Evolutionary conservation across 1,140 invertebrate species (phyloP).

Genomic region (Campodea augens): DNA sequence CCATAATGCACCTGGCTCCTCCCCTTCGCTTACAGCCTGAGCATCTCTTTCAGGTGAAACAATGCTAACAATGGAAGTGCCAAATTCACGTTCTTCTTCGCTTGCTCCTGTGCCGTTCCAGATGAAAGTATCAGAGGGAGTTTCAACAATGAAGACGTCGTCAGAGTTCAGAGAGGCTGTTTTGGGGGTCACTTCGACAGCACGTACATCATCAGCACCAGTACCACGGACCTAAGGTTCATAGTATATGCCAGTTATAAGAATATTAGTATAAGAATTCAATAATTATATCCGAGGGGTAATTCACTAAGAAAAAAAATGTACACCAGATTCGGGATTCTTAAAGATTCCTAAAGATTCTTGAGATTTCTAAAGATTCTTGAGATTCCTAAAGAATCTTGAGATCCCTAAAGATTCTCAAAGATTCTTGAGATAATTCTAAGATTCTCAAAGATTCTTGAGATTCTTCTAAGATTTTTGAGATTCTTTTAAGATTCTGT

Average conservation of each 20-base stretch:
- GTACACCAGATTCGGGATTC: no score
- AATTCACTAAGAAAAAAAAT: no score
- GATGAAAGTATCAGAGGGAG: conserved; percentile 32
- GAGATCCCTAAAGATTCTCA: no score
- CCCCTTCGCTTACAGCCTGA: conserved; percentile 38
- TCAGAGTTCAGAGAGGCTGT: conserved; percentile 43
- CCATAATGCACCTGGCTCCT: conserved; percentile 57
- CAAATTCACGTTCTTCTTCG: conserved; percentile 41
- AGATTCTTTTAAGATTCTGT: no score
- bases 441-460: no score
- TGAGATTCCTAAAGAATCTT: no score
- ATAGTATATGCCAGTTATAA: no score
- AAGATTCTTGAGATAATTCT: no score
- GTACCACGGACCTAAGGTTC: conserved; percentile 29
- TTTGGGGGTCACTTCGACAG: conserved; percentile 37
- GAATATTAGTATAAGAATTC: not conserved
- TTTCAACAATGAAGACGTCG: conserved; percentile 47
- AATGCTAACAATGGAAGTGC: conserved; percentile 27
- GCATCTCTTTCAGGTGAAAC: conserved; percentile 33
- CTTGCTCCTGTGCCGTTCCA: conserved; percentile 48
- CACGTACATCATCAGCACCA: conserved; percentile 36
- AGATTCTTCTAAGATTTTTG: no score
- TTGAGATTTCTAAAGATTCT: no score
- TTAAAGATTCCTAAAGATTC: no score
- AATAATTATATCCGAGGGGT: no score